phyloP scores from a whole-genome alignment of 2,797 vertebrate genomes.

The Huso huso region DNA sequence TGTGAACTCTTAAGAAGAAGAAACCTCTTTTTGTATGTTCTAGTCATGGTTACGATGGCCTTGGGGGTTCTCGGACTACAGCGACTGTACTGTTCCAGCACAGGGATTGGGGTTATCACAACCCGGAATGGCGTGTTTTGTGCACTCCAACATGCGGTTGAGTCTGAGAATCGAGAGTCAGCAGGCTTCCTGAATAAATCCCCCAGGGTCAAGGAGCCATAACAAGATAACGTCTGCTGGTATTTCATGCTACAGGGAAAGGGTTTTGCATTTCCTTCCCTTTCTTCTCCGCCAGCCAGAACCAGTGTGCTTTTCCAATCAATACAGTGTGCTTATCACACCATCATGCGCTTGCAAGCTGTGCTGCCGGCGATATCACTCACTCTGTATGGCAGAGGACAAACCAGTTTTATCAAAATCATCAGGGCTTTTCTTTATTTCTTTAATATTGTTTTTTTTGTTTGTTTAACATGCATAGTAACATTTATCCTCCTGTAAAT shows the following conservation, averaged over 20 bases:
- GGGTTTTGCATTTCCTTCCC: constrained; percentile 35
- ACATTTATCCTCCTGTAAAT: too few species aligned
- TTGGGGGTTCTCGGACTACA: neutral
- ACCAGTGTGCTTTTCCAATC: constrained; percentile 35
- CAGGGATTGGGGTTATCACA: constrained; percentile 2
- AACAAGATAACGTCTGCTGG: constrained; percentile 43
- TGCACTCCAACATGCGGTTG: constrained; percentile 23
- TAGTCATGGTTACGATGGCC: neutral
- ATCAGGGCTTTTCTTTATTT: neutral
- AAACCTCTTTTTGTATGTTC: neutral
- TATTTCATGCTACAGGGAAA: constrained; percentile 36
- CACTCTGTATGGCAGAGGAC: neutral
- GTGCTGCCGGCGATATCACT: neutral
- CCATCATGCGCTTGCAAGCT: constrained; percentile 13
- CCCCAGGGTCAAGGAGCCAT: constrained; percentile 34
- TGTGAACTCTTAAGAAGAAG: neutral
- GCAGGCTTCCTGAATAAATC: constrained; percentile 26
- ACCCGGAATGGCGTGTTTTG: neutral
- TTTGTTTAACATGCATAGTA: neutral
- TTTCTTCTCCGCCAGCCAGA: neutral
- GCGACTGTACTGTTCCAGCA: neutral
- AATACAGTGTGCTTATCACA: constrained; percentile 23
- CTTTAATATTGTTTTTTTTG: neutral
- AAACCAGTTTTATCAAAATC: neutral
- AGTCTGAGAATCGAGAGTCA: constrained; percentile 21